Conservation (phyloP, 2,113 vertebrate genomes). For the Regulus satrapa region DNA sequence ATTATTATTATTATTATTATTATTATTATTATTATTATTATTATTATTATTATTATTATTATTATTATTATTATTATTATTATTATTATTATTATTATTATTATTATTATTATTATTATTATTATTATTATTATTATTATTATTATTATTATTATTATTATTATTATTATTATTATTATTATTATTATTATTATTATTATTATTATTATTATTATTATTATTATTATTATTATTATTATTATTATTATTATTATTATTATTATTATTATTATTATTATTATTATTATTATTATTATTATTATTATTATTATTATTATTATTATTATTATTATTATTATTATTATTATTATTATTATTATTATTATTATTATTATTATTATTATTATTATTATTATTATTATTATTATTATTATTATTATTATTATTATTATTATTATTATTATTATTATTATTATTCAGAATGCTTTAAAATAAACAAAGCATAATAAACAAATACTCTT, state of each 20-base stretch:
- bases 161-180: neutral
- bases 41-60: neutral
- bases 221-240: neutral
- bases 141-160: neutral
- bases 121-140: neutral
- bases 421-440: neutral
- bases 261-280: neutral
- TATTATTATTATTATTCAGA: neutral
- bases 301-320: neutral
- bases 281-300: neutral
- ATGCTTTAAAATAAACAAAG: rapidly evolving
- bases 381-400: neutral
- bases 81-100: neutral
- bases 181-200: neutral
- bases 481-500: neutral
- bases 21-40: neutral
- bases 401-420: neutral
- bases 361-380: neutral
- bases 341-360: neutral
- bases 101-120: neutral
- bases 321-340: neutral
- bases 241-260: neutral
- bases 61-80: neutral
- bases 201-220: neutral
- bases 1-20: neutral